Percentiles rank a stretch among this genome's conserved stretches.
Conservation (phyloP, 2,888 invertebrate genomes). For the Ormia ochracea region DNA sequence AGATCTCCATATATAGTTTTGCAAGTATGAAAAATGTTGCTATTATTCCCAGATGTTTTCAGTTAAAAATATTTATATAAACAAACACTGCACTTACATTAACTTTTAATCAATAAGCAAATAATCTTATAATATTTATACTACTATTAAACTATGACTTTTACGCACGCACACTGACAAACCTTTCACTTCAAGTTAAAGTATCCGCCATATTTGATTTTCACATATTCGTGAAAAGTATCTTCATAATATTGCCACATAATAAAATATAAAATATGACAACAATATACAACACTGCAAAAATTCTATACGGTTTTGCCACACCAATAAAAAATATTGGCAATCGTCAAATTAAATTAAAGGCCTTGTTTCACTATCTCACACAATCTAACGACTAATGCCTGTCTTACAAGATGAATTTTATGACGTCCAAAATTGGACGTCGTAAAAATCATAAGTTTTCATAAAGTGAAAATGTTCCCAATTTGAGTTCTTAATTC, state of each 20-base stretch:
- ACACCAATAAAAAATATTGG: neutral
- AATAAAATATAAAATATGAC: neutral
- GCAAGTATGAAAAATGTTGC: constrained; percentile 55
- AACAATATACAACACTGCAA: constrained; percentile 30
- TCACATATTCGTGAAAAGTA: constrained; percentile 54
- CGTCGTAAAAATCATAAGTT: too few species aligned
- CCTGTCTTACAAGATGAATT: too few species aligned
- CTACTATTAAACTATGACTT: constrained; percentile 56
- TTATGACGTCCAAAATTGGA: too few species aligned
- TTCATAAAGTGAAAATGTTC: too few species aligned
- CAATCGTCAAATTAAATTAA: too few species aligned
- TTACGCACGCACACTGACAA: constrained; percentile 61
- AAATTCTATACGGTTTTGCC: neutral
- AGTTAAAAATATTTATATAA: neutral
- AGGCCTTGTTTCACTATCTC: too few species aligned
- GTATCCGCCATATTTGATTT: constrained; percentile 62
- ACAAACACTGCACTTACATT: constrained; percentile 59
- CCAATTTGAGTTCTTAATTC: too few species aligned
- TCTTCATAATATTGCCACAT: constrained; percentile 34
- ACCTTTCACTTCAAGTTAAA: constrained; percentile 58
- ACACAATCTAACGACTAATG: too few species aligned
- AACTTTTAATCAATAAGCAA: constrained; percentile 50
- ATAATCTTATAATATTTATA: constrained; percentile 40
- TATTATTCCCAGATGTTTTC: neutral
- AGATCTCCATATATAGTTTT: constrained; percentile 8